Base-by-base conservation (phyloP, 2,113 vertebrate species). In the Phaethornis superciliosus region DNA sequence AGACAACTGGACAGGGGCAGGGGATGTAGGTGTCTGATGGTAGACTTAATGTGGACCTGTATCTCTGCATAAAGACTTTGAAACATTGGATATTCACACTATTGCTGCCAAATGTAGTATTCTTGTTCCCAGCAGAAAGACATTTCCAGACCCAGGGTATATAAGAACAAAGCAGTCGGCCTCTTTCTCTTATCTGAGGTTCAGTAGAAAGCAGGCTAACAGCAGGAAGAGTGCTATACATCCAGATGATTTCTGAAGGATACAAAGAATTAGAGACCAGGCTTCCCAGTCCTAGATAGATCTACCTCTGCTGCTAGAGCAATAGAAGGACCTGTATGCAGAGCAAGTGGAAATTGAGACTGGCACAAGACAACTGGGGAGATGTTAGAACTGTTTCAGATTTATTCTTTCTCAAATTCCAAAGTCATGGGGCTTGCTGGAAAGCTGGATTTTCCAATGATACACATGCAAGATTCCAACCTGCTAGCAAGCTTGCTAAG, bases 1-100 rank as follows among this genome's bases (percentile, higher is more conserved):
- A 42, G 44, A 28, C 19, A 8, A 21, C 7, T 21, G 10, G 52
- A 33, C 11, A 33, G 32, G 0, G 0, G 35, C 15, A 6, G 2
- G 35, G 19, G 15, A 27, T 20, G 16, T 11, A 14, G 7, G 30
- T 24, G 8, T 20, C 22, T 9, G 26, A 49, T 4, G 20, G 23
- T 8, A 60, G n/a, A 40, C 14, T 40, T 40, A 27, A 65, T 67
- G 37, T 2, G 5, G 28, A 23, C 37, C 65, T 28, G 3, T 67
- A 8, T 72, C 11, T 67, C 19, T 7, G 16, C 6, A 27, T 46
- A 13, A 4, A 22, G 47, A 6, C 5, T 62, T 88, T 81, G 4
- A 9, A 49, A 55, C 14, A 64, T 49, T 27, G 65, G 24, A 16
- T 16, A 14, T 79, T 30, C 44, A 19, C 6, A 30, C 4, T 7